A percentile compares a stretch with the other conserved stretches of the same genome.
Conservation (phyloP, 2,113 vertebrate genomes). For the Rousettus leschenaultii region DNA sequence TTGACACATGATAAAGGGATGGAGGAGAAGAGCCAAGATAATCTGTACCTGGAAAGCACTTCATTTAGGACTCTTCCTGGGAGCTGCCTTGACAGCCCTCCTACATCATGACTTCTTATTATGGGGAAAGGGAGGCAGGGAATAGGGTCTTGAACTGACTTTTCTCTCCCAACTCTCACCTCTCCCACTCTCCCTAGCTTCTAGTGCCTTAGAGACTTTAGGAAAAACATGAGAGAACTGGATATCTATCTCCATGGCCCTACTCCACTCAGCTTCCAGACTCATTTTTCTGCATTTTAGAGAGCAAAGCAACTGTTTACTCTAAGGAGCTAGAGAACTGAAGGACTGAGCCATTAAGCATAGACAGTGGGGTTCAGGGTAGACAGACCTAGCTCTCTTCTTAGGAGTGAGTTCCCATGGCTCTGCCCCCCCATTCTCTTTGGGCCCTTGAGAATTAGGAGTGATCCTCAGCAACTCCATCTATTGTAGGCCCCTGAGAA, state of each 20-base stretch:
- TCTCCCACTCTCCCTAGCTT: neutral
- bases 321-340: neutral
- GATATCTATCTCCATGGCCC: neutral
- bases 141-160: neutral
- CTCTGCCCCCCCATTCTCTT: neutral
- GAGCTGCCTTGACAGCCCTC: neutral
- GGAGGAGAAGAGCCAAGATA: neutral
- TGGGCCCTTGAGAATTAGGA: neutral
- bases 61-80: neutral
- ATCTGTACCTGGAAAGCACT: neutral
- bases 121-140: neutral
- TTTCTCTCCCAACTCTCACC: neutral
- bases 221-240: neutral
- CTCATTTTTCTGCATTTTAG: neutral
- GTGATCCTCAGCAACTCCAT: neutral
- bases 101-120: neutral
- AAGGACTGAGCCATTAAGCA: neutral
- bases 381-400: neutral
- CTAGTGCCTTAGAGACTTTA: neutral
- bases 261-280: neutral
- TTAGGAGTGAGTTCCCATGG: neutral
- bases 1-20: neutral
- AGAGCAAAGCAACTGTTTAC: neutral
- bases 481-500: neutral
- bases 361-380: neutral